Base-by-base conservation (phyloP, 2,797 vertebrate genomes). In the Sebastiscus tertius region DNA sequence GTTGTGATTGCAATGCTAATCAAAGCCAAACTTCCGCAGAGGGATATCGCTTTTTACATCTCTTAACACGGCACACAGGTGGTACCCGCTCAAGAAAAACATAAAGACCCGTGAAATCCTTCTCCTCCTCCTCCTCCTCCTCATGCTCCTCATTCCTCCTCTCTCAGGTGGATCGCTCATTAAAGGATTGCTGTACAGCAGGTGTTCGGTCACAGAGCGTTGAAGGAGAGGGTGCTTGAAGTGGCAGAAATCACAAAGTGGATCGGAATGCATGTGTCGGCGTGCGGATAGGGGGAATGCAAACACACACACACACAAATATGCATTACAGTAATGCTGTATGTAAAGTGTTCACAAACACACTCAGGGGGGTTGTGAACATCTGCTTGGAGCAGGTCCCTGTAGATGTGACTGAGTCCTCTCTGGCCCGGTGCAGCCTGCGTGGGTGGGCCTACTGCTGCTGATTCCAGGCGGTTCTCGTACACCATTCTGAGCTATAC, bases 171-270 rank as follows among this genome's bases (percentile, higher is more conserved):
- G 86, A 86, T 83, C 74, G 86, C 90, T 95, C 92, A 92, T 92
- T 91, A 94, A 92, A 92, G 86, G 82, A 90, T 80, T 24, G 74
- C 83, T 18, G 75, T 94, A 90, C 83, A 92, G 93, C 95, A 95
- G 94, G 92, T 95, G 95, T 89, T 91, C 75, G 85, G 91, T 94
- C 93, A 90, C 94, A 93, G 76, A 81, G 91, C 84, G 11, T 36
- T 93, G 94, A 86, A 87, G 88, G 89, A 90, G 87, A 91, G 89
- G 89, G 67, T 93, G 95, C 94, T 93, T 95, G 93, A 93, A 91
- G 91, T 91, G 89, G 94, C 95, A 94, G 84, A 95, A 95, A 94
- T 87, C 93, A 94, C 92, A 88, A 80, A 91, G 89, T 81, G 90
- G 84, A 93, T 93, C 93, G 22, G 60, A 63, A 73, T 7, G 74